A percentile compares a stretch with the other conserved stretches of the same genome.
Evolutionary conservation across 2,797 vertebrate species (phyloP).

Genomic region (Knipowitschia caucasica): DNA sequence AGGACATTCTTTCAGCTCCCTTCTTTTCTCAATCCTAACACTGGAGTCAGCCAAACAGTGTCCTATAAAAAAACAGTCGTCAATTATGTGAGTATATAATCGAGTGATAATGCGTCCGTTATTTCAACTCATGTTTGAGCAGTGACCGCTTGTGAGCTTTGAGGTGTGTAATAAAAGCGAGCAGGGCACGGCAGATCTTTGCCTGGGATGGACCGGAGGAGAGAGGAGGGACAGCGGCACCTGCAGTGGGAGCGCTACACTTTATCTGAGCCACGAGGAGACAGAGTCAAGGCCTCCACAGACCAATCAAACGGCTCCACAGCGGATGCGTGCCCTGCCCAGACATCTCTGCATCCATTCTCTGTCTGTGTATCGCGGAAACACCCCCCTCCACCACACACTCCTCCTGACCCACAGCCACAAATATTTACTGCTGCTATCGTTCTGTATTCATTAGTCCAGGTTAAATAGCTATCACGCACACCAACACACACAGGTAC

Average conservation of each 20-base stretch:
- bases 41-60: constrained; percentile 44
- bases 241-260: constrained; percentile 68
- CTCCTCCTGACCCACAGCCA: constrained; percentile 60
- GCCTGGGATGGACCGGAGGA: constrained; percentile 31
- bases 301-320: constrained; percentile 75
- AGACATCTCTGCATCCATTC: constrained; percentile 45
- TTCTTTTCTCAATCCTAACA: not conserved
- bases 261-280: constrained; percentile 73
- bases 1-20: not conserved
- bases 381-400: constrained; percentile 53
- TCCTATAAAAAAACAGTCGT: constrained; percentile 44
- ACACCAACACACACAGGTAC: not conserved
- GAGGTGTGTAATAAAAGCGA: constrained; percentile 71
- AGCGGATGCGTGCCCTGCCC: constrained; percentile 79
- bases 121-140: constrained; percentile 25
- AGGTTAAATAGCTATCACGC: constrained; percentile 69
- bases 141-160: constrained; percentile 41
- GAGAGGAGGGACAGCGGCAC: constrained; percentile 61
- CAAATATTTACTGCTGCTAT: constrained; percentile 80
- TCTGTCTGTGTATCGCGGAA: constrained; percentile 31
- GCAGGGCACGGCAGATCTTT: constrained; percentile 50
- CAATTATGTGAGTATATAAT: constrained; percentile 56
- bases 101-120: constrained; percentile 47
- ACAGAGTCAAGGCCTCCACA: constrained; percentile 72
- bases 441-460: constrained; percentile 78